A percentile compares a stretch with the other conserved stretches of the same genome.
Evolutionary conservation across 2,113 vertebrate species (phyloP).

Genomic region (Campylorhamphus procurvoides): DNA sequence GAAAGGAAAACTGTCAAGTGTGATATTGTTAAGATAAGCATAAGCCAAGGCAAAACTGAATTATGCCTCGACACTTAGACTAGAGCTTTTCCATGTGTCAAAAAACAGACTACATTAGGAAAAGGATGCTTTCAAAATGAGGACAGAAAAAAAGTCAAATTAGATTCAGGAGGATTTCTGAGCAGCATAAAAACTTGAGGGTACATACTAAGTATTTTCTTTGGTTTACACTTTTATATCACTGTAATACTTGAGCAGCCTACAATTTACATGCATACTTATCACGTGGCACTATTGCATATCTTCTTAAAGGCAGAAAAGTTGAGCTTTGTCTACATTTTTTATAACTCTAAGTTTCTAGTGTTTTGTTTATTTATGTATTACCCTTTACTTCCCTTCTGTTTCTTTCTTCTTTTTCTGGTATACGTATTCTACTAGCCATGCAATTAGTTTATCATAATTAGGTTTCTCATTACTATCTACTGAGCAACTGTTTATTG

Average conservation of each 20-base stretch:
- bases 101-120: neutral
- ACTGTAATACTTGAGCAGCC: neutral
- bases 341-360: neutral
- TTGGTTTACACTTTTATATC: neutral
- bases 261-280: neutral
- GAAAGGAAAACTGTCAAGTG: constrained; percentile 53
- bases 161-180: neutral
- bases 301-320: neutral
- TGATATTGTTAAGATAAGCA: constrained; percentile 64
- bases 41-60: constrained; percentile 16
- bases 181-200: constrained; percentile 10
- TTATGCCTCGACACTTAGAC: constrained; percentile 23
- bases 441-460: neutral
- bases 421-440: neutral
- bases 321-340: neutral
- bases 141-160: constrained; percentile 10
- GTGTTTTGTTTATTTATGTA: neutral
- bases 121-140: constrained; percentile 28
- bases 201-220: neutral
- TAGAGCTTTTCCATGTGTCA: constrained; percentile 12
- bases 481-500: neutral
- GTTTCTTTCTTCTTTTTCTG: neutral
- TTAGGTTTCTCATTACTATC: neutral
- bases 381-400: neutral
- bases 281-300: neutral